A percentile compares a stretch with the other conserved stretches of the same genome.
Conservation (phyloP, 2,888 invertebrate species). For the Chrysodeixis includens region DNA sequence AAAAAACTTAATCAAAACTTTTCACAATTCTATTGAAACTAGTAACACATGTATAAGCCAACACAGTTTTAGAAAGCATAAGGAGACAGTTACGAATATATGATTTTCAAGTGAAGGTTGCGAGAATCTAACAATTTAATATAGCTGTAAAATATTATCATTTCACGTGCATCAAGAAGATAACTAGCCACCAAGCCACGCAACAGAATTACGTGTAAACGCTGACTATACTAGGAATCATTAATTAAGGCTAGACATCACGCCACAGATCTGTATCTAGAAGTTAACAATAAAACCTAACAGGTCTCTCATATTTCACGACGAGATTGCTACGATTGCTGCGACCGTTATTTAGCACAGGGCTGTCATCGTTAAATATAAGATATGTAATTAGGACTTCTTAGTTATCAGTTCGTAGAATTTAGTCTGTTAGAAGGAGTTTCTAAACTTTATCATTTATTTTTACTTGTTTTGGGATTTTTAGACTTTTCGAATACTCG, state of each 20-base stretch:
- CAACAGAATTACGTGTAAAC: constrained; percentile 36
- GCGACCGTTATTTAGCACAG: constrained; percentile 65
- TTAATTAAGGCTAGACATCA: constrained; percentile 74
- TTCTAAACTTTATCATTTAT: not conserved
- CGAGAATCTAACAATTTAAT: not conserved
- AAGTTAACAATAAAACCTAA: constrained; percentile 71
- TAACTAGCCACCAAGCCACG: constrained; percentile 35
- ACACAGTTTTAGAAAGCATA: too few relatives aligned
- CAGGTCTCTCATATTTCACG: constrained; percentile 67
- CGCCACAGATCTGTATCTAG: constrained; percentile 71
- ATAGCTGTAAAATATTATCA: not conserved
- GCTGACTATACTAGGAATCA: constrained; percentile 53
- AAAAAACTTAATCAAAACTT: too few relatives aligned
- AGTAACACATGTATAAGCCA: too few relatives aligned
- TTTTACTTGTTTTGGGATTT: too few relatives aligned
- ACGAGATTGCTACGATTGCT: constrained; percentile 55
- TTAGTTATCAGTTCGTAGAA: constrained; percentile 8
- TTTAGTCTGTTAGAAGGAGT: not conserved
- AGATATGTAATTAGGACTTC: constrained; percentile 10
- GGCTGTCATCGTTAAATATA: constrained; percentile 41
- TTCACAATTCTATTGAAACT: too few relatives aligned
- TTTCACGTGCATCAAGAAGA: constrained; percentile 5
- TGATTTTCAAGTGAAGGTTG: not conserved
- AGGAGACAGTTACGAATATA: too few relatives aligned
- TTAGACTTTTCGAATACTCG: too few relatives aligned